These are phyloP conservation scores for Crotalus horridus DNA, from an alignment of 2,113 vertebrate genomes.

Conservation along the genomic window DNA sequence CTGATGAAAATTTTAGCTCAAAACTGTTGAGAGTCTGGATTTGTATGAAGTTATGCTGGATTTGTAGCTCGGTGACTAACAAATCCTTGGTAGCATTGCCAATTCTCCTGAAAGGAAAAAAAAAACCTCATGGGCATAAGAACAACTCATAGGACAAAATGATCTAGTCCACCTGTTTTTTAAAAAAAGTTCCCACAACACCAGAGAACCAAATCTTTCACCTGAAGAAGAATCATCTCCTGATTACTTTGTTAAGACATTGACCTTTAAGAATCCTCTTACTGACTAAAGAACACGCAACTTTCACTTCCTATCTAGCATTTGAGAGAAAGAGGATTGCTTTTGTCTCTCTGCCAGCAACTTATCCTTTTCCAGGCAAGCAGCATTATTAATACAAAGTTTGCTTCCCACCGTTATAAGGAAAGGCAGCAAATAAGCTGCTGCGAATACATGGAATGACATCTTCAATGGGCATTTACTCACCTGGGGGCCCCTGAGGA, in stretches of 20 bases:
- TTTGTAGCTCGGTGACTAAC: neutral
- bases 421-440: neutral
- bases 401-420: neutral
- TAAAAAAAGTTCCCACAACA: neutral
- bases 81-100: neutral
- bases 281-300: neutral
- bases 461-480: neutral
- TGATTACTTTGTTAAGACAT: neutral
- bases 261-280: neutral
- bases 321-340: neutral
- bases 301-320: neutral
- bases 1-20: neutral
- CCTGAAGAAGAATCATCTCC: neutral
- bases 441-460: neutral
- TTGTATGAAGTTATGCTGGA: neutral
- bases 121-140: neutral
- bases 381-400: neutral
- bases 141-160: neutral
- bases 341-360: neutral
- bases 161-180: neutral
- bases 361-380: neutral
- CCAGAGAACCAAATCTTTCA: neutral
- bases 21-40: neutral
- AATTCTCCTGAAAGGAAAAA: neutral
- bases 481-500: conserved; percentile 1